Percentiles rank a stretch among this genome's conserved stretches.
These are phyloP conservation scores for Xiphophorus couchianus DNA, from an alignment of 2,113 vertebrate species.

Conservation along the genomic window DNA sequence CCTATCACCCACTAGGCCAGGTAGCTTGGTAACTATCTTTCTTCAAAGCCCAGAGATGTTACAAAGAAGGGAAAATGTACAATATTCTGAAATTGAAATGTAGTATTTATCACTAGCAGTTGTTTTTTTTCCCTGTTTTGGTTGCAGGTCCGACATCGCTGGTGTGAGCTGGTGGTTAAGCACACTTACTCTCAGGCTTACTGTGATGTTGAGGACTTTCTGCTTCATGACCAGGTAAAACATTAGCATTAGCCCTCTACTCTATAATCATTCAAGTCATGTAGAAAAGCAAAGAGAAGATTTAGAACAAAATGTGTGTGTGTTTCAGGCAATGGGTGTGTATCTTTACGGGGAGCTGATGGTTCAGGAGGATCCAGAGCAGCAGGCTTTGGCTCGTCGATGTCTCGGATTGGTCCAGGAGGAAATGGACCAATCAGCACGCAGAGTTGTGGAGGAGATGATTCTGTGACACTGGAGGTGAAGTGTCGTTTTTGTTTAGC, in stretches of 20 bases:
- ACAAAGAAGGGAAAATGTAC: too few relatives aligned
- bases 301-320: slow-evolving; percentile 10
- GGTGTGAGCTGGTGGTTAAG: slow-evolving; percentile 95
- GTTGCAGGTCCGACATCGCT: slow-evolving; percentile 90
- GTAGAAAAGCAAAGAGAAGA: neutral
- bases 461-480: slow-evolving; percentile 84
- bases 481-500: slow-evolving; percentile 16
- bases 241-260: neutral
- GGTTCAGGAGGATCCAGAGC: slow-evolving; percentile 88
- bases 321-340: slow-evolving; percentile 92
- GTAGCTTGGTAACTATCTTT: too few relatives aligned
- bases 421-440: slow-evolving; percentile 88
- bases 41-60: too few relatives aligned
- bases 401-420: slow-evolving; percentile 85
- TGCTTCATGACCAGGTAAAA: slow-evolving; percentile 89
- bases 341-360: slow-evolving; percentile 98
- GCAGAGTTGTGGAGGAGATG: slow-evolving; percentile 92
- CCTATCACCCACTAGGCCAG: too few relatives aligned
- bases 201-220: slow-evolving; percentile 85
- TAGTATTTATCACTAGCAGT: neutral
- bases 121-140: slow-evolving; percentile 2
- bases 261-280: neutral
- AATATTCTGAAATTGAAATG: neutral
- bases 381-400: slow-evolving; percentile 87
- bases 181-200: slow-evolving; percentile 84